Evolutionary conservation across 2,888 invertebrate genomes (phyloP), one percentile per base, ranked within the genome.

Genomic region (Leptinotarsa peninsularis): DNA sequence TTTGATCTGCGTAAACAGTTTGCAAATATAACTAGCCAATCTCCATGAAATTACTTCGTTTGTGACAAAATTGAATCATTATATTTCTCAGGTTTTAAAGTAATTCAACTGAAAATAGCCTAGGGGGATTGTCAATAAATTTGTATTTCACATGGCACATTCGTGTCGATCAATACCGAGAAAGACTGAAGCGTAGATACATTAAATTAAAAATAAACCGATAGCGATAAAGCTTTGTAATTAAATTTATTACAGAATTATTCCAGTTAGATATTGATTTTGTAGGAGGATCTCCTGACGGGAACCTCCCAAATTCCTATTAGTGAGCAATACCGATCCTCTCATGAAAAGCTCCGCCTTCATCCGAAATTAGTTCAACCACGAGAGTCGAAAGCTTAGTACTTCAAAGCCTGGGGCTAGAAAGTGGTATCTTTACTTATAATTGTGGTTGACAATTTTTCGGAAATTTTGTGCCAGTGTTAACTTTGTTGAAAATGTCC

Each of bases 401-500:
- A 60, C 70, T 76, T 72, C 74, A 79, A 76, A 78, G 79, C 81
- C 81, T 71, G 75, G 72, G 79, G 79, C 78, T 77, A 71, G 73
- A 72, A 71, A 76, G 78, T 80, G 76, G 73, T 70, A 77, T 78
- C 71, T 76, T 72, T 21, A 52, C 68, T 69, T 66, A 54, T 63
- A 69, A 67, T 63, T 74, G 68, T 66, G 49, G 60, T 66, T 72
- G 72, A 70, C 66, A 71, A 74, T 50, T 33, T 49, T 18, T 27
- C 49, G 50, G 27, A 63, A 66, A 71, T 66, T 60, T 66, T 66
- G 66, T 33, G 63, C 1, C 27, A 4, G 63, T 63, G 63, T 17
- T 33, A 58, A 27, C 54, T 76, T 73, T 67, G 43, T 10, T 43
- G 21, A 43, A 74, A 74, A 87, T 86, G 87, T 84, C 87, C 63